phyloP scores from a whole-genome alignment of 2,888 invertebrate species.

The Nemotelus pantherinus region DNA sequence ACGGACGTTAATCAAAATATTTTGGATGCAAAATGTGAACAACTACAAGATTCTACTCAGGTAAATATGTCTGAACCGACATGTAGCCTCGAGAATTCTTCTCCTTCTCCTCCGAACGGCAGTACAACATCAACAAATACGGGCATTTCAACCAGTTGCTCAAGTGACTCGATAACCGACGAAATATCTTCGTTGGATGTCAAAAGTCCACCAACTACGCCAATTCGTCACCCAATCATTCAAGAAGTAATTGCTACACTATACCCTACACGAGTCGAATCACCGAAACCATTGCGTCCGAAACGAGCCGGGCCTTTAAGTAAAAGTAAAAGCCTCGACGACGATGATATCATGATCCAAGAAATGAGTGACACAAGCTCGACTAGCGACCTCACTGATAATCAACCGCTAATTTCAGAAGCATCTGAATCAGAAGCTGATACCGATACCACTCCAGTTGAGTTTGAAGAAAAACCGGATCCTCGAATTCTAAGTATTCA shows the following conservation, averaged over 20 bases:
- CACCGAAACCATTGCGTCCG: conserved; percentile 49
- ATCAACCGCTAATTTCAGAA: conserved; percentile 71
- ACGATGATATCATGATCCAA: conserved; percentile 57
- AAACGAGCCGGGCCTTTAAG: conserved; percentile 38
- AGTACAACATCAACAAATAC: background rate
- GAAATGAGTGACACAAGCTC: conserved; percentile 62
- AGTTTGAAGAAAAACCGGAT: conserved; percentile 57
- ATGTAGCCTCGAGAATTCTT: too few relatives aligned
- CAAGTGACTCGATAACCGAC: conserved; percentile 9
- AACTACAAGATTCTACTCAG: too few relatives aligned
- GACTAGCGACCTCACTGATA: conserved; percentile 64
- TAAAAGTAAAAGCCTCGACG: conserved; percentile 51
- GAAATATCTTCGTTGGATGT: too few relatives aligned
- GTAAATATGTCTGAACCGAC: too few relatives aligned
- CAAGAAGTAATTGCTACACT: conserved; percentile 46
- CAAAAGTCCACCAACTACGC: conserved; percentile 11
- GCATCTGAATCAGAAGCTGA: conserved; percentile 74
- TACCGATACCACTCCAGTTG: conserved; percentile 69
- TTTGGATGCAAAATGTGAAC: background rate
- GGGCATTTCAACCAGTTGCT: background rate
- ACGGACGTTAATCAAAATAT: background rate
- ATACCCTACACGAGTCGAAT: conserved; percentile 51
- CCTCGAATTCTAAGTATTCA: conserved; percentile 51
- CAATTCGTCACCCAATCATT: conserved; percentile 45
- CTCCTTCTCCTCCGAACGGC: too few relatives aligned